Percentiles rank a stretch among this genome's conserved stretches.
phyloP scores from a whole-genome alignment of 2,797 vertebrate species.

The Neoniphon sammara region DNA sequence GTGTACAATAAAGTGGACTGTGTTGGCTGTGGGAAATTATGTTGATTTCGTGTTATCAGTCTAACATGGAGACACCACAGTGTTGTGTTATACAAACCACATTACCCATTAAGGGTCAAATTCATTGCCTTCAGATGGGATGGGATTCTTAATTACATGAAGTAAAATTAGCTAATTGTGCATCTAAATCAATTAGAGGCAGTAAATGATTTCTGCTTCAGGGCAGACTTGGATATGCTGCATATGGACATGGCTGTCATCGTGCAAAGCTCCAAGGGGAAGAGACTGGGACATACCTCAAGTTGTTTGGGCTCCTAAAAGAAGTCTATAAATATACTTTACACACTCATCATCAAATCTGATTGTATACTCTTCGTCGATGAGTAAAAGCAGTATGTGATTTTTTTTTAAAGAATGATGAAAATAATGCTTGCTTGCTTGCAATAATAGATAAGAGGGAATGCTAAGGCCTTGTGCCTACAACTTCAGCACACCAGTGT shows the following conservation, averaged over 20 bases:
- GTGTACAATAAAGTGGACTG: constrained; percentile 5
- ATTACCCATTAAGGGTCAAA: constrained; percentile 58
- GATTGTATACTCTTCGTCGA: background rate
- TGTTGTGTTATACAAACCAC: constrained; percentile 27
- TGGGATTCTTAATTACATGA: constrained; percentile 60
- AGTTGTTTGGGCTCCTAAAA: background rate
- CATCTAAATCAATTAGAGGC: constrained; percentile 61
- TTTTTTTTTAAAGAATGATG: no score
- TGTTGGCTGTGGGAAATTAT: constrained; percentile 23
- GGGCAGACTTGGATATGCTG: constrained; percentile 16
- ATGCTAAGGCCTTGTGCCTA: no score
- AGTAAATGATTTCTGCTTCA: constrained; percentile 47
- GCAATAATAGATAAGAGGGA: no score
- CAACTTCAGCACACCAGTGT: no score
- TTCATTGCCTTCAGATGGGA: constrained; percentile 45
- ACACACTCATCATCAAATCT: background rate
- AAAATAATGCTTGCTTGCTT: no score
- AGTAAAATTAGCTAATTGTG: constrained; percentile 55
- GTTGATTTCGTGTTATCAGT: constrained; percentile 58
- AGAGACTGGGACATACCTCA: background rate
- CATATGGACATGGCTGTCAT: constrained; percentile 24
- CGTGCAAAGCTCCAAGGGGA: background rate
- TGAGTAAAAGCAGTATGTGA: no score
- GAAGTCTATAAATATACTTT: background rate
- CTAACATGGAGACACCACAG: background rate